These are phyloP conservation scores for Tryphoninae sp. DNA, from an alignment of 2,888 invertebrate genomes.

Conservation along the genomic window DNA sequence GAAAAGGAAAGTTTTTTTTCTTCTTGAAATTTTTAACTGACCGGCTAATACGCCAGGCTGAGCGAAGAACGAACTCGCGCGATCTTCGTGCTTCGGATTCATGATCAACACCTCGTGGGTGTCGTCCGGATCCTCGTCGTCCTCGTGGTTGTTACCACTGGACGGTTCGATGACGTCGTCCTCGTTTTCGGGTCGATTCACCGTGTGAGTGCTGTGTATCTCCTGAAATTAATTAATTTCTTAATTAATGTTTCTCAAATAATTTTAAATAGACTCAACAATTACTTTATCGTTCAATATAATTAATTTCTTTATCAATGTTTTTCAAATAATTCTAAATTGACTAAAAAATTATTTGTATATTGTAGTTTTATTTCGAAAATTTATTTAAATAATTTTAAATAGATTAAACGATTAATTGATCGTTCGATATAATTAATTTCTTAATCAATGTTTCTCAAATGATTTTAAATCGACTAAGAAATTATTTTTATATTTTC, in stretches of 20 bases:
- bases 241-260: not conserved
- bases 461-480: not conserved
- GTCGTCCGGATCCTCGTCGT: slow-evolving; percentile 77
- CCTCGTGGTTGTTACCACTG: slow-evolving; percentile 73
- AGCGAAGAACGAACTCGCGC: slow-evolving; percentile 95
- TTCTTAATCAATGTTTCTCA: too few relatives aligned
- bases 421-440: too few relatives aligned
- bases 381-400: too few relatives aligned
- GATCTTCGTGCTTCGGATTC: slow-evolving; percentile 91
- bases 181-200: slow-evolving; percentile 76
- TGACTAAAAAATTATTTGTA: not conserved
- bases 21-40: slow-evolving; percentile 78
- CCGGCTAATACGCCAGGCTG: slow-evolving; percentile 97
- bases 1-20: not conserved
- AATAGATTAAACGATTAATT: too few relatives aligned
- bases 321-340: too few relatives aligned
- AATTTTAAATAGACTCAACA: not conserved
- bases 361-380: too few relatives aligned
- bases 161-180: slow-evolving; percentile 73
- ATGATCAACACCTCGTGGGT: slow-evolving; percentile 89
- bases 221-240: slow-evolving; percentile 26
- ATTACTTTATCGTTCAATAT: too few relatives aligned
- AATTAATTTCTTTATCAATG: too few relatives aligned
- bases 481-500: not conserved
- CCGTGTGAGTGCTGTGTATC: slow-evolving; percentile 68